These are phyloP conservation scores for Dendrolimus houi DNA, from an alignment of 2,888 invertebrate species.

Conservation along the genomic window DNA sequence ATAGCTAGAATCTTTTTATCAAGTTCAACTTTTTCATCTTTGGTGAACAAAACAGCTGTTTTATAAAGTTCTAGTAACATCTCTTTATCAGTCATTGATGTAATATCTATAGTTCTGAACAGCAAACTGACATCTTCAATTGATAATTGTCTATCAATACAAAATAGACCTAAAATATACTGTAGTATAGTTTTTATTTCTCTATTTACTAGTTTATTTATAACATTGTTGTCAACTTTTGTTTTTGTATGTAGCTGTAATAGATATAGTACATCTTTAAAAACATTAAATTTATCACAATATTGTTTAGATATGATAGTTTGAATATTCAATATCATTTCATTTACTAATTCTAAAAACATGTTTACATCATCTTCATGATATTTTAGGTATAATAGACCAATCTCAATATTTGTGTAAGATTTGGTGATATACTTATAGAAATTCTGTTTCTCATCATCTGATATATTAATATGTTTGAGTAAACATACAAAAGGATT, in stretches of 20 bases:
- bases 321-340: constrained; percentile 31
- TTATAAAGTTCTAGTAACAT: constrained; percentile 36
- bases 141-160: constrained; percentile 25
- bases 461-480: constrained; percentile 16
- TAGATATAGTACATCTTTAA: constrained; percentile 38
- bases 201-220: constrained; percentile 20
- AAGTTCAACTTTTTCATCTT: constrained; percentile 26
- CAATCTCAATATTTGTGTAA: constrained; percentile 33
- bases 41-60: constrained; percentile 31
- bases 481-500: constrained; percentile 24
- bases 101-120: constrained; percentile 22
- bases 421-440: constrained; percentile 24
- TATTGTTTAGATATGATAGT: constrained; percentile 41
- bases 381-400: constrained; percentile 32
- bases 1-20: constrained; percentile 39
- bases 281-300: constrained; percentile 38
- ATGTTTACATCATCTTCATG: constrained; percentile 24
- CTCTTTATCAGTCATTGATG: constrained; percentile 20
- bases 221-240: constrained; percentile 11
- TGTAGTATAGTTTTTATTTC: constrained; percentile 32
- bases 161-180: constrained; percentile 35
- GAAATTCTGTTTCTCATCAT: constrained; percentile 24
- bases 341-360: constrained; percentile 28
- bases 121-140: constrained; percentile 30
- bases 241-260: constrained; percentile 31